Evolutionary conservation across 2,113 vertebrate genomes (phyloP), one percentile per base, ranked within the genome.

Genomic region (Ellobius talpinus): DNA sequence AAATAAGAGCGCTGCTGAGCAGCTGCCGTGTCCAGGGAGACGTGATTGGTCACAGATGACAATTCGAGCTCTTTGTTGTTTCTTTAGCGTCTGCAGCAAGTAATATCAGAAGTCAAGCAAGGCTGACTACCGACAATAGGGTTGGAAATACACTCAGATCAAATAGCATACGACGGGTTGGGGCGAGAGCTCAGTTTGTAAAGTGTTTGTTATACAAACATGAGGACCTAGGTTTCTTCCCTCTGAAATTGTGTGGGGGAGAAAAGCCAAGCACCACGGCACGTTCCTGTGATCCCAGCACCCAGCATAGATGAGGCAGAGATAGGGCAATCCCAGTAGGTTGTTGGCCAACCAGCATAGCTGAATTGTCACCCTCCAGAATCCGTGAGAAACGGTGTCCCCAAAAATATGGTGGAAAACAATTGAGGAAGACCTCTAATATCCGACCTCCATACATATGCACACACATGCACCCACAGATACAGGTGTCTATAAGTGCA

Each of bases 71-170:
- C 72, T 14, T 81, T n/a, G 91, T 61, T 95, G 33, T 78, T 95
- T 91, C 42, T 87, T 81, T 65, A 65, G 77, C 55, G 76, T 90
- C 81, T 92, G 42, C 72, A 61, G 26, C 70, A 77, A 96, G 61
- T 95, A 81, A 72, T 72, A 85, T 66, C 90, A 96, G 95, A 77
- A 94, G 85, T 95, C 91, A 96, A n/a, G 76, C 50, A 58, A 78
- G 93, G 52, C 74, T 92, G 17, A 79, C 47, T 88, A 70, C 58
- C 88, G 92, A 52, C 81, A 94, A 50, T 42, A 95, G 81, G n/a
- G n/a, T 76, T 0, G 2, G 68, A 96, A 33, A 61, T 45, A 73
- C 12, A 52, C 21, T 84, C 70, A 61, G 76, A 42, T 79, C 90
- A 87, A 96, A 45, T 16, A 96, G 26, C 5, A 7, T 65, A 92